These are phyloP conservation scores for Struthio camelus DNA, from an alignment of 2,113 vertebrate genomes.

Conservation along the genomic window DNA sequence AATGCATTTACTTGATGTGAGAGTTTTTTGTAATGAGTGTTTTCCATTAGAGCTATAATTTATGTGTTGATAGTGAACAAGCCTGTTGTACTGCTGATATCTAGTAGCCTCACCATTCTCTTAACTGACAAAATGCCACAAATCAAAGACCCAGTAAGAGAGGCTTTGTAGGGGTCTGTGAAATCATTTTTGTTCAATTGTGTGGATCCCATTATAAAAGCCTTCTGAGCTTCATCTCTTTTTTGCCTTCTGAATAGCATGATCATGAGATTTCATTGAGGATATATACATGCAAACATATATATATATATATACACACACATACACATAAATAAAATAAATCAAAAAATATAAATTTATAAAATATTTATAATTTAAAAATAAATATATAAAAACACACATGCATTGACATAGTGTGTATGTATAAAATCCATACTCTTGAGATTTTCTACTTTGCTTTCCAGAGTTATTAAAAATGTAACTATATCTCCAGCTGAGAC, in stretches of 20 bases:
- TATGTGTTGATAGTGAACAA: not conserved
- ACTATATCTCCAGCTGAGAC: constrained; percentile 53
- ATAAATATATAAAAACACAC: no score
- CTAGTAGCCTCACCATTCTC: not conserved
- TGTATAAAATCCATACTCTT: not conserved
- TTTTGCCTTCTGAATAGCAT: not conserved
- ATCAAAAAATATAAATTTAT: no score
- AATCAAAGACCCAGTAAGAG: not conserved
- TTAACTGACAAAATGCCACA: not conserved
- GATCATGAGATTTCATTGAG: not conserved
- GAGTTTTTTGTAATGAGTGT: not conserved
- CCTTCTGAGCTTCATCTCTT: not conserved
- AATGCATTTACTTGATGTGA: not conserved
- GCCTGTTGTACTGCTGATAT: not conserved
- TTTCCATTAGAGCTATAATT: not conserved
- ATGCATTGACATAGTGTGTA: rapidly evolving
- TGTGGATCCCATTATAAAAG: not conserved
- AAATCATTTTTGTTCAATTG: not conserved
- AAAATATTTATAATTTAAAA: no score
- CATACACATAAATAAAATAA: no score
- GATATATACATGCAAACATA: not conserved
- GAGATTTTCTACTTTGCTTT: constrained; percentile 3
- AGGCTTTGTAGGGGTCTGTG: not conserved
- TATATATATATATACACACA: not conserved
- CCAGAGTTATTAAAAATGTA: constrained; percentile 77